Conservation (phyloP, 2,888 invertebrate species). For the Hedychridium roseum region DNA sequence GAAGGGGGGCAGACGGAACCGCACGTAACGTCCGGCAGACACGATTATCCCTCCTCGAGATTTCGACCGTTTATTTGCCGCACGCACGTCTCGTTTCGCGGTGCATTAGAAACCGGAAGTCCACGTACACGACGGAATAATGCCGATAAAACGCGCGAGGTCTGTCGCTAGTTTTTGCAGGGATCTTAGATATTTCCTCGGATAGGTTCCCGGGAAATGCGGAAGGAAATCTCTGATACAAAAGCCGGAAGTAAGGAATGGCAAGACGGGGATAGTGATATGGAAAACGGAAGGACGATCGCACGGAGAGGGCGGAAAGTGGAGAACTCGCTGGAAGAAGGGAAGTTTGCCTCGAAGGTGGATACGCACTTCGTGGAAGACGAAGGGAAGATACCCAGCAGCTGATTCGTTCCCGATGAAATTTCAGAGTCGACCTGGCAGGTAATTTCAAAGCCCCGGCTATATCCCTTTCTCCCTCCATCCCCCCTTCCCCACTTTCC, state of each 20-base stretch:
- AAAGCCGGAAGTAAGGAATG: background rate
- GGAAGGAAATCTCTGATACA: too few species aligned
- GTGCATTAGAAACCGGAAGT: too few species aligned
- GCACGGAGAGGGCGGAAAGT: background rate
- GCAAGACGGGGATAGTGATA: background rate
- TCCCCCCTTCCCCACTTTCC: conserved; percentile 7
- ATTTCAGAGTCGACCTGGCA: conserved; percentile 32
- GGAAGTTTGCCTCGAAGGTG: conserved; percentile 19
- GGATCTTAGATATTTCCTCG: too few species aligned
- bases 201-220: too few species aligned
- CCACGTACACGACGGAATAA: too few species aligned
- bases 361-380: conserved; percentile 10
- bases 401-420: conserved; percentile 35
- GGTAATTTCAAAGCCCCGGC: conserved; percentile 28
- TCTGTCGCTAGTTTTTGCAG: too few species aligned
- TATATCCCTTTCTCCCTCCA: conserved; percentile 6
- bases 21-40: too few species aligned
- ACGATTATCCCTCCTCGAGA: too few species aligned
- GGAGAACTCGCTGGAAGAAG: conserved; percentile 22
- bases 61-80: too few species aligned
- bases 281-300: background rate
- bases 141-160: too few species aligned
- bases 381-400: conserved; percentile 19
- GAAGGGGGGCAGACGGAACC: too few species aligned
- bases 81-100: too few species aligned